Evolutionary conservation across 2,797 vertebrate genomes (phyloP), one percentile per base, ranked within the genome.

Genomic region (Ctenopoma multispine): DNA sequence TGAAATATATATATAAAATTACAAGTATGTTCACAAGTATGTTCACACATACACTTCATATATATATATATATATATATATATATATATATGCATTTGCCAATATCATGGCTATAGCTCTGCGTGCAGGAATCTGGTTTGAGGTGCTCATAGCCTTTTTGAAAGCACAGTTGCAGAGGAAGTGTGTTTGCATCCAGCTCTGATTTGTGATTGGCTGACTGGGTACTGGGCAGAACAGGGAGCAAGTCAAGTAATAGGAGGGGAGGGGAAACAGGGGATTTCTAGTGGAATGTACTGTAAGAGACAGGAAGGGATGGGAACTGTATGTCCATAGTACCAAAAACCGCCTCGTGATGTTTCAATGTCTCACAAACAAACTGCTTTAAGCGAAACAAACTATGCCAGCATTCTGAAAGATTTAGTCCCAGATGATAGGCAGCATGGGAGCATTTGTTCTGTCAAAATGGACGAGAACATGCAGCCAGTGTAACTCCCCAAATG

Each of bases 181-280:
- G 78, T 57, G 76, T 75, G 80, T 86, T 80, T 86, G 79, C 81
- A 75, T 58, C 72, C 72, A 60, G 56, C 69, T 68, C 87, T 85
- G 85, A 85, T 81, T 86, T 78, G 78, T 80, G 91, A 95, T 94
- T 95, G 94, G 94, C 88, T 86, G 88, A 29, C 83, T 84, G 89
- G 94, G 92, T 95, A 91, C 93, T 57, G 91, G 93, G 94, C 93
- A 94, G 92, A 93, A 93, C 77, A 91, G 85, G 61, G 72, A 90
- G 83, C 66, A 64, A 86, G 84, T 89, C 75, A 82, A 85, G 70
- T 51, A 51, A 81, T 71, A 40, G 34, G 77, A 86, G 85, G 76
- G 74, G 54, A 79, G 79, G 69, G 72, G 67, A 82, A 69, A 72
- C 48, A 13, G 36, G 57, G 59, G 27, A n/a, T 44, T 64, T 67